phyloP scores from a whole-genome alignment of 1,140 invertebrate genomes.

The Prorops nasuta region DNA sequence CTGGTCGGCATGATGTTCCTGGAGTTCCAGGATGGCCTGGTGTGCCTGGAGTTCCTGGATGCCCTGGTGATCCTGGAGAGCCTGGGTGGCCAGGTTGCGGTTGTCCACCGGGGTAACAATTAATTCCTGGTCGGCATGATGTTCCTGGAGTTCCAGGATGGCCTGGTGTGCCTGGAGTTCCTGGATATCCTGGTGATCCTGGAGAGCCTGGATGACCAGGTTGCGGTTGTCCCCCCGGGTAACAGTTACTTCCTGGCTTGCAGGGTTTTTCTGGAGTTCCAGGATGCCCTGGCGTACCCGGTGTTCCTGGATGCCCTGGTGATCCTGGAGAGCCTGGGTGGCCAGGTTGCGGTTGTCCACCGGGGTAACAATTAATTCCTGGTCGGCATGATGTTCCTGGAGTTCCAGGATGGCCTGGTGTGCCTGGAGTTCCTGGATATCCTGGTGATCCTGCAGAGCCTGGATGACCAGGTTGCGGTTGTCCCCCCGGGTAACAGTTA shows the following conservation, averaged over 20 bases:
- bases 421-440: slow-evolving; percentile 29
- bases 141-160: neutral
- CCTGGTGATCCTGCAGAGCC: slow-evolving; percentile 44
- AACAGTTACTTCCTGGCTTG: too few relatives aligned
- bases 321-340: too few relatives aligned
- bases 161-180: slow-evolving; percentile 9
- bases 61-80: neutral
- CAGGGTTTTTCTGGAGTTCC: too few relatives aligned
- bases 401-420: slow-evolving; percentile 27
- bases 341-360: too few relatives aligned
- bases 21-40: slow-evolving; percentile 11
- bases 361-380: too few relatives aligned
- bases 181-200: slow-evolving; percentile 17
- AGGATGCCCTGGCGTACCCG: too few relatives aligned
- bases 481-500: too few relatives aligned
- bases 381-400: too few relatives aligned
- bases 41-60: neutral
- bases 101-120: too few relatives aligned
- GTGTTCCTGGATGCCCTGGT: too few relatives aligned
- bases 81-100: neutral
- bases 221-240: too few relatives aligned
- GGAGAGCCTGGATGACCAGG: neutral
- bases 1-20: too few relatives aligned
- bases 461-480: slow-evolving; percentile 11
- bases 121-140: neutral